phyloP scores from a whole-genome alignment of 2,888 invertebrate species.

The Leucoptera coffeella region DNA sequence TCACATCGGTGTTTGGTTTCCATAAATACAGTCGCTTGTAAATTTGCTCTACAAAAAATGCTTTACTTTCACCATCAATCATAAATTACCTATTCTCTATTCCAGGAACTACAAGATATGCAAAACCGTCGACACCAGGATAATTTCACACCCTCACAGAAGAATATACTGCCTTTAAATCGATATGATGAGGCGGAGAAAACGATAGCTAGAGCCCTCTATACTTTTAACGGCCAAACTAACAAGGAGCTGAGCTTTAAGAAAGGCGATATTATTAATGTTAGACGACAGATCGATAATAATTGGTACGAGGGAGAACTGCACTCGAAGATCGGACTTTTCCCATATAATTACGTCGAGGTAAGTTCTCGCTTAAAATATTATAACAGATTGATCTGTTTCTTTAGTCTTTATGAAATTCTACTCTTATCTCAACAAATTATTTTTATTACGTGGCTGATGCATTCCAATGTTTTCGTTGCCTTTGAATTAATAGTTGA shows the following conservation, averaged over 20 bases:
- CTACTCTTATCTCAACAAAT: too few species aligned
- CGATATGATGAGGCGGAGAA: slow-evolving; percentile 58
- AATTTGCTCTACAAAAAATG: too few species aligned
- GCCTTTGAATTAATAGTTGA: too few species aligned
- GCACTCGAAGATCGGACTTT: slow-evolving; percentile 87
- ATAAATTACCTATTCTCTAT: not conserved
- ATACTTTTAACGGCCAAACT: slow-evolving; percentile 78
- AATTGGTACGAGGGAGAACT: slow-evolving; percentile 98
- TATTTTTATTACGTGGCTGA: too few species aligned
- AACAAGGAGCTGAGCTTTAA: slow-evolving; percentile 85
- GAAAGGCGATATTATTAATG: slow-evolving; percentile 87
- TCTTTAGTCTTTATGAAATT: too few species aligned
- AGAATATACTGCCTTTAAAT: slow-evolving; percentile 87
- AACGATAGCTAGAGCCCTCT: slow-evolving; percentile 83
- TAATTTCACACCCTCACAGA: slow-evolving; percentile 88
- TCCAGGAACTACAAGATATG: slow-evolving; percentile 86
- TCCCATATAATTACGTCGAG: slow-evolving; percentile 94
- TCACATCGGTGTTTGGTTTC: too few species aligned
- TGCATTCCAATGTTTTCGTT: too few species aligned
- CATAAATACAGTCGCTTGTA: too few species aligned
- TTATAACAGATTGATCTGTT: too few species aligned
- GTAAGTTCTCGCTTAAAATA: too few species aligned
- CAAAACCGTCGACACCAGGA: slow-evolving; percentile 91
- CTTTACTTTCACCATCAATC: too few species aligned
- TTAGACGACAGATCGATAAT: slow-evolving; percentile 85